Conservation (phyloP, 2,888 invertebrate species). For the Lomographa bimaculata region DNA sequence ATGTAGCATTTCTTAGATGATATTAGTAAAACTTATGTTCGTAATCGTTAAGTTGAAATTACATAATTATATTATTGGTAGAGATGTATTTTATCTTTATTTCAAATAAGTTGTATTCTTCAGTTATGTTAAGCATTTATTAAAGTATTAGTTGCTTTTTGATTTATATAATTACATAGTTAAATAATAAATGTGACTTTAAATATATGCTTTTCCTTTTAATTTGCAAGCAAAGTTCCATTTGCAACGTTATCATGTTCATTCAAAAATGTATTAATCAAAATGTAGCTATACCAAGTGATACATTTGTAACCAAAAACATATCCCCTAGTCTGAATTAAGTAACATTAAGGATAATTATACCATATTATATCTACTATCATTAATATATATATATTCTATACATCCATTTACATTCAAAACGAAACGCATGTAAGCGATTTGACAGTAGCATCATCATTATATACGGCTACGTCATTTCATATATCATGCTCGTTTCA, state of each 20-base stretch:
- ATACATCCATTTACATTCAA: too few species aligned
- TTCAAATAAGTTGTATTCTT: too few species aligned
- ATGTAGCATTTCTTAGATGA: constrained; percentile 30
- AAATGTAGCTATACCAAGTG: constrained; percentile 49
- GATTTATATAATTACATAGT: neutral
- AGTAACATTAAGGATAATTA: constrained; percentile 48
- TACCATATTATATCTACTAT: constrained; percentile 29
- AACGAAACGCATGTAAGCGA: constrained; percentile 31
- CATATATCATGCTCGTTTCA: too few species aligned
- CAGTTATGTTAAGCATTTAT: constrained; percentile 8
- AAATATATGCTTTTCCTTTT: constrained; percentile 37
- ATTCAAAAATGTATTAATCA: too few species aligned
- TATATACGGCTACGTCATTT: too few species aligned
- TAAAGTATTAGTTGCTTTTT: neutral
- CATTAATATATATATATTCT: too few species aligned
- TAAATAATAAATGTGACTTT: constrained; percentile 81
- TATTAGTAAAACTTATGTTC: neutral
- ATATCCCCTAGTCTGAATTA: constrained; percentile 77
- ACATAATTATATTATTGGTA: too few species aligned
- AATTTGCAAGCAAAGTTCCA: constrained; percentile 10
- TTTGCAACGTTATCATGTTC: too few species aligned
- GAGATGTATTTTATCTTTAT: too few species aligned
- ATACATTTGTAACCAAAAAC: constrained; percentile 74
- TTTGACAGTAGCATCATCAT: constrained; percentile 43
- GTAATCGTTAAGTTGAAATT: too few species aligned